Evolutionary conservation across 2,113 vertebrate species (phyloP).

Genomic region (Colius striatus): DNA sequence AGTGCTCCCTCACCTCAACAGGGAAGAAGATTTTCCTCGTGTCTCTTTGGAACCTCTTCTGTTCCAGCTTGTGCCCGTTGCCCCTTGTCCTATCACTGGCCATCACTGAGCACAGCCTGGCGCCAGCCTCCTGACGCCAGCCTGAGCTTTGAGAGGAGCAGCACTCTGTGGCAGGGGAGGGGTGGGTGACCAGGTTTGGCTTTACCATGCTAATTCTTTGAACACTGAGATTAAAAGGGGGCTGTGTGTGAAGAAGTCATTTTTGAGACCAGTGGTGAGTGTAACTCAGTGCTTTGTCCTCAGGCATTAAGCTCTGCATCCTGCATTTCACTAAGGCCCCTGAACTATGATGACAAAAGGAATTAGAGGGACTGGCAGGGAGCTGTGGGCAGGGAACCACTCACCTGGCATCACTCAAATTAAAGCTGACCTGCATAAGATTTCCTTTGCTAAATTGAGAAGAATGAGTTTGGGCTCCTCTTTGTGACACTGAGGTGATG

Average conservation of each 20-base stretch:
- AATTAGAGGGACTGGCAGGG: neutral
- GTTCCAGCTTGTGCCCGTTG: too few species aligned
- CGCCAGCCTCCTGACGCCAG: too few species aligned
- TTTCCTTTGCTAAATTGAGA: neutral
- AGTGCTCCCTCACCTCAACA: too few species aligned
- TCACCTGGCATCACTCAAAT: neutral
- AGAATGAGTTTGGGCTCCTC: neutral
- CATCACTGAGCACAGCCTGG: too few species aligned
- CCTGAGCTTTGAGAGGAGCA: neutral
- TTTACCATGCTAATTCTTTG: neutral
- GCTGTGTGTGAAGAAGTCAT: rapidly evolving
- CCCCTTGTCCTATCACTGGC: too few species aligned
- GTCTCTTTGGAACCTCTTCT: too few species aligned
- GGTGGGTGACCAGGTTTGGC: neutral
- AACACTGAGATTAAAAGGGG: neutral
- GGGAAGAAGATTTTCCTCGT: too few species aligned
- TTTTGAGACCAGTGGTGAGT: neutral
- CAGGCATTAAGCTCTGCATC: neutral
- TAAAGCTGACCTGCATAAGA: neutral
- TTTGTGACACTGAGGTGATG: neutral
- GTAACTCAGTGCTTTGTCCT: neutral
- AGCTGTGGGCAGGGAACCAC: neutral
- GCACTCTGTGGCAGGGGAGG: neutral
- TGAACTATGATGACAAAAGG: neutral
- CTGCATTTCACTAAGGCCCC: neutral